Evolutionary conservation across 2,888 invertebrate species (phyloP), one percentile per base, ranked within the genome.

Genomic region (Augochlorella aurata): DNA sequence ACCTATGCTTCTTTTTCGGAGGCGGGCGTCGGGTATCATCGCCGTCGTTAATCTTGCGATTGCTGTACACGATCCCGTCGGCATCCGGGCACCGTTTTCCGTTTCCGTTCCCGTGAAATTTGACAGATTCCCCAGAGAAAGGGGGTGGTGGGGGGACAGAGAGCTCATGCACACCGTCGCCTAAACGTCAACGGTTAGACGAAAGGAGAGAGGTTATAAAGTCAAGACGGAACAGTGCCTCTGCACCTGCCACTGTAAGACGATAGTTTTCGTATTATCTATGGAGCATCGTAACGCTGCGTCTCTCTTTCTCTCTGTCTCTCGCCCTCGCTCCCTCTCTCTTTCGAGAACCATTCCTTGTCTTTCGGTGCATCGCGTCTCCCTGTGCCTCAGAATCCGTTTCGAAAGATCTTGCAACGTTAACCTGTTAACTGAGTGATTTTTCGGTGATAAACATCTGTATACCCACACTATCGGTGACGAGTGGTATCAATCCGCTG

Each of bases 201-300:
- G 79, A 72, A 18, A 63, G 71, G 72, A 38, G 81, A 85, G 82
- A 87, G 89, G 85, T 81, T 83, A 87, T 83, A 84, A 83, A 77
- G 79, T 80, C 72, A 85, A 79, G 84, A 77, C 78, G 79, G 83
- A 75, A 81, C 38, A 82, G 74, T 72, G 67, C 72, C 66, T 63
- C 85, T 82, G 87, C 85, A 88, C 82, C 85, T 86, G 86, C 82
- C 86, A 82, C 81, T 72, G 70, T 72, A 68, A 77, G 79, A 77
- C 38, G 77, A 74, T 80, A 54, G 71, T 77, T 76, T 77, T 77
- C 12, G 24, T 67, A 74, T 83, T 61, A n/a, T 79, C 75, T 73
- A 61, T 9, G 71, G 29, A 52, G 54, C 68, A 74, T 63, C 71
- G 72, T 16, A 50, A 63, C 47, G 67, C 61, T 54, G 66, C 47